phyloP scores from a whole-genome alignment of 2,888 invertebrate genomes.

The Lasius platythorax region DNA sequence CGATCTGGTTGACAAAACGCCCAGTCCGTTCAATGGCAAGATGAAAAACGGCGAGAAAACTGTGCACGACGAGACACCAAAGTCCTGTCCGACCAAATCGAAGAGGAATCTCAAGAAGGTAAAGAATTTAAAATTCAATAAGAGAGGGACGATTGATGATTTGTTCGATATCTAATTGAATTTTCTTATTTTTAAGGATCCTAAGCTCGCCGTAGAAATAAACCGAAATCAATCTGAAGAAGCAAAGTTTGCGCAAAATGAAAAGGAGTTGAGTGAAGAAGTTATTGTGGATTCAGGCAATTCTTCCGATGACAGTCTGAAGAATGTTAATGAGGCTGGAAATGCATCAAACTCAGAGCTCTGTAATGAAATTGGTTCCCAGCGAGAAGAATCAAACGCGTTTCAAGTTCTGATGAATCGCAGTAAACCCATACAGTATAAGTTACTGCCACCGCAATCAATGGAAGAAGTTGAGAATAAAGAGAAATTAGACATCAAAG shows the following conservation, averaged over 20 bases:
- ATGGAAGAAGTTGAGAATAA: constrained; percentile 33
- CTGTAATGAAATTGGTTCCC: constrained; percentile 32
- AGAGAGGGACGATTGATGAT: neutral
- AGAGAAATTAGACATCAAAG: constrained; percentile 59
- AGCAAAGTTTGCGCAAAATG: neutral
- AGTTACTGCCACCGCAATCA: constrained; percentile 31
- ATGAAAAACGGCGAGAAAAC: constrained; percentile 22
- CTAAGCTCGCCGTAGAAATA: neutral
- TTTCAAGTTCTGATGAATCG: constrained; percentile 78
- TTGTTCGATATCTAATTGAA: neutral
- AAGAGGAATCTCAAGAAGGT: neutral
- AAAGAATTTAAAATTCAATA: neutral
- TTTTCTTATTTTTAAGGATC: constrained; percentile 2
- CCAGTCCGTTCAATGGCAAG: constrained; percentile 70
- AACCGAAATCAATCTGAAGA: constrained; percentile 1
- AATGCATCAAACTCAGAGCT: neutral
- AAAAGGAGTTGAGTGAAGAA: neutral
- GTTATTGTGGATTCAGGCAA: neutral
- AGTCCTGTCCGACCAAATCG: neutral
- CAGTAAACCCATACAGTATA: constrained; percentile 69
- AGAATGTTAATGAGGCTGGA: neutral
- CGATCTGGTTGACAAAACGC: constrained; percentile 78
- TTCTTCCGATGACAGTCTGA: neutral
- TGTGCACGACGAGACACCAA: constrained; percentile 61
- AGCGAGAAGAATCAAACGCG: constrained; percentile 74